Conservation (phyloP, 2,888 invertebrate genomes). For the Rosalia funebris region DNA sequence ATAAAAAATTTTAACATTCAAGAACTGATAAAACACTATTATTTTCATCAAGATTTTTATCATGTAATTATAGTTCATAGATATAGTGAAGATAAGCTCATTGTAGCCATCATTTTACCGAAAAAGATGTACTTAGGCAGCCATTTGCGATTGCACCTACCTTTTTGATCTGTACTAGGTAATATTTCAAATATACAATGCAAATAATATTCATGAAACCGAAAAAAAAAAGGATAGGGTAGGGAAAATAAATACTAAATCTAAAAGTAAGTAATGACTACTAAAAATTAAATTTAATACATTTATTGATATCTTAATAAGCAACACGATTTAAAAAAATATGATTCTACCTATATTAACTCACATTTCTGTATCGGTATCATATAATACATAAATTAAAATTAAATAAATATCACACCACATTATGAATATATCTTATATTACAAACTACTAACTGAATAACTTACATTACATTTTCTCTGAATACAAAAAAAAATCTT, state of each 20-base stretch:
- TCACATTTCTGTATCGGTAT: conserved; percentile 15
- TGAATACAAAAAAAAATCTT: no score
- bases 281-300: conserved; percentile 57
- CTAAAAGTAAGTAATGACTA: conserved; percentile 58
- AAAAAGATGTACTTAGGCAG: no score
- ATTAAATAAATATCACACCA: conserved; percentile 23
- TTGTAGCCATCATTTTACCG: no score
- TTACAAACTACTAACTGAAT: conserved; percentile 9
- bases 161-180: conserved; percentile 21
- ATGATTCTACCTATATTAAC: conserved; percentile 20
- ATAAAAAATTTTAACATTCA: conserved; percentile 7
- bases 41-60: no score
- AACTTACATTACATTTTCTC: no score
- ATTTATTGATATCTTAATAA: conserved; percentile 53
- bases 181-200: conserved; percentile 3
- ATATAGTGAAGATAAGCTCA: no score
- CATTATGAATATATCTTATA: neutral
- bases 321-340: conserved; percentile 34
- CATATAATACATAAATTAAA: conserved; percentile 17
- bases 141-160: conserved; percentile 34
- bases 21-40: no score
- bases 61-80: no score
- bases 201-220: conserved; percentile 1
- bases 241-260: conserved; percentile 50
- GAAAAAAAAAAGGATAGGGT: conserved; percentile 40